Conservation (phyloP, 30 jellyfish, hydroid and myxozoan genomes). For the Cassiopea andromeda region DNA sequence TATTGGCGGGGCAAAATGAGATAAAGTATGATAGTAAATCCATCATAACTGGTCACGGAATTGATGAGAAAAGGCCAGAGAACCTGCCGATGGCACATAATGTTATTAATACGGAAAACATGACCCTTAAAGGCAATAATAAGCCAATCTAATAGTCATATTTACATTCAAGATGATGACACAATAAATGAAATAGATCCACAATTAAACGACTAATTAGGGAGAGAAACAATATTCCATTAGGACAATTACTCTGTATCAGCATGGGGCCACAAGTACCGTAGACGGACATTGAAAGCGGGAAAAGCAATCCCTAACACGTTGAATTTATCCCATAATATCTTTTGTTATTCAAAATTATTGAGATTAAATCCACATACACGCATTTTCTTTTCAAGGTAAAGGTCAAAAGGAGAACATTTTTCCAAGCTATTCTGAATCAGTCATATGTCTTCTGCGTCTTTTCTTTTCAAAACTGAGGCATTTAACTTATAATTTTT, state of each 20-base stretch:
- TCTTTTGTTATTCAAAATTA: background rate
- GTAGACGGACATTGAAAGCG: slow-evolving; percentile 33
- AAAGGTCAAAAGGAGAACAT: background rate
- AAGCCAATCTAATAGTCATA: background rate
- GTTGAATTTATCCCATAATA: background rate
- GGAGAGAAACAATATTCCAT: background rate
- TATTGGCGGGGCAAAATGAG: slow-evolving; percentile 3
- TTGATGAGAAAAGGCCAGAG: background rate
- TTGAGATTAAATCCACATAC: background rate
- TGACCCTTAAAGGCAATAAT: background rate
- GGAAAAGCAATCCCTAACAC: background rate
- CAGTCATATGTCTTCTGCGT: too few species aligned
- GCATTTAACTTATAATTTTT: too few species aligned
- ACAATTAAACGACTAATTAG: slow-evolving; percentile 31
- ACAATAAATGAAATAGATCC: background rate
- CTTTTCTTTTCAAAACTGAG: too few species aligned
- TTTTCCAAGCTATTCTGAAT: too few species aligned
- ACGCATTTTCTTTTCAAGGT: background rate
- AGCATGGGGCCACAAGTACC: slow-evolving; percentile 32
- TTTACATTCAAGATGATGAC: slow-evolving; percentile 13
- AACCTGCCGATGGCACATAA: slow-evolving; percentile 14
- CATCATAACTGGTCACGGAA: background rate
- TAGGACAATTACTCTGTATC: slow-evolving; percentile 21
- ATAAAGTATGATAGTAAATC: background rate
- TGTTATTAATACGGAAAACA: slow-evolving; percentile 1